These are phyloP conservation scores for Tenualosa ilisha DNA, from an alignment of 2,797 vertebrate species.

Conservation along the genomic window DNA sequence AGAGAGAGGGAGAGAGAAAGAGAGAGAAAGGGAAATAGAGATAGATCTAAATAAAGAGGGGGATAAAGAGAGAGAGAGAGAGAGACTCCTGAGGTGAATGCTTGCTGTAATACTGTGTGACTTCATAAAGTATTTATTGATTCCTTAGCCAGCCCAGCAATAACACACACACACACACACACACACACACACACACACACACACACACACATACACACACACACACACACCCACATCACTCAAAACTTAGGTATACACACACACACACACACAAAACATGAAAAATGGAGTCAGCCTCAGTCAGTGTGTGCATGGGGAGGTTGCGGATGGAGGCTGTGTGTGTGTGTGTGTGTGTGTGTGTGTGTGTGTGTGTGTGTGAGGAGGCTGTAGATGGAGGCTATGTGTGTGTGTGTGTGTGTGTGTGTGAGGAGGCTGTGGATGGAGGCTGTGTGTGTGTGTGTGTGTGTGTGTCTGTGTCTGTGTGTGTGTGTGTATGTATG, in stretches of 20 bases:
- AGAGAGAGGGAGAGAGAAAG: neutral
- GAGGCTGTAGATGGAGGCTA: too few species aligned
- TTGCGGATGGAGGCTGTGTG: too few species aligned
- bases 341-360: too few species aligned
- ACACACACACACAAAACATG: too few species aligned
- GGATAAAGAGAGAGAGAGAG: neutral
- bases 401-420: too few species aligned
- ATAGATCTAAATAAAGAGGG: neutral
- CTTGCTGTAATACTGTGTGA: neutral
- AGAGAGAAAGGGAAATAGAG: neutral
- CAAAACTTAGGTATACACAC: neutral
- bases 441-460: too few species aligned
- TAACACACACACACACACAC: neutral
- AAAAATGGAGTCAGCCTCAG: too few species aligned
- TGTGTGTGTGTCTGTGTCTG: too few species aligned
- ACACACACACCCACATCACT: neutral
- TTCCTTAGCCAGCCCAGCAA: neutral
- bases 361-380: too few species aligned
- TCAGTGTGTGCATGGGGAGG: too few species aligned
- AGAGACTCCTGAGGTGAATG: neutral
- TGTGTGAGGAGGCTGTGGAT: too few species aligned
- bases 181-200: neutral
- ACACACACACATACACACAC: neutral
- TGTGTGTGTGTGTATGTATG: too few species aligned
- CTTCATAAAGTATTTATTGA: conserved; percentile 17